Percentiles rank a stretch among this genome's conserved stretches.
Conservation (phyloP, 2,797 vertebrate species). For the Jordanella pulchra region DNA sequence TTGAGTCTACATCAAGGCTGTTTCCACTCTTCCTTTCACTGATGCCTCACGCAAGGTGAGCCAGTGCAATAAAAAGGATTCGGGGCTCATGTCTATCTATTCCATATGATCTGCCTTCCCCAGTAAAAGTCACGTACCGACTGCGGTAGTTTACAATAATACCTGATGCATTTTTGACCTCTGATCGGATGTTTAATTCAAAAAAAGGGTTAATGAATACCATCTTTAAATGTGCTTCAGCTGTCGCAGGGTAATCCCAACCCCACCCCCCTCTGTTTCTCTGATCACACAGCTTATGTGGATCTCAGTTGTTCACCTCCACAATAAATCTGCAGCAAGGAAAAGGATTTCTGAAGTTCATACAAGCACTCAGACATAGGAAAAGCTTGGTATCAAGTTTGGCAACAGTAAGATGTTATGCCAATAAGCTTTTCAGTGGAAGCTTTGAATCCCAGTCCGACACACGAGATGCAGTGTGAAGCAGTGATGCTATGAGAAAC, state of each 20-base stretch:
- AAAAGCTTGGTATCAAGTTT: conserved; percentile 11
- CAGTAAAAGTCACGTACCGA: conserved; percentile 67
- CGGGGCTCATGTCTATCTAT: conserved; percentile 63
- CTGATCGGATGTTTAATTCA: conserved; percentile 68
- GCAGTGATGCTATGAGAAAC: conserved; percentile 35
- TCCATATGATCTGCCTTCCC: conserved; percentile 72
- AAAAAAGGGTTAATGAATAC: conserved; percentile 66
- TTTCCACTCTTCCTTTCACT: conserved; percentile 50
- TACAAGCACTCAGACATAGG: not conserved
- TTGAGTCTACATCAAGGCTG: conserved; percentile 59
- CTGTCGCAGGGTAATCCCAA: conserved; percentile 44
- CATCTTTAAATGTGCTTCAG: conserved; percentile 64
- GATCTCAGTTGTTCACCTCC: conserved; percentile 23
- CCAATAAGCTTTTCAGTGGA: not conserved
- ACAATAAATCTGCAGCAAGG: not conserved
- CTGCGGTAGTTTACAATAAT: conserved; percentile 33
- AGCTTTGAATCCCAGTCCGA: conserved; percentile 2
- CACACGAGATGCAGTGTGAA: not conserved
- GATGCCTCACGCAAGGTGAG: conserved; percentile 63
- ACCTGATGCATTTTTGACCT: conserved; percentile 61
- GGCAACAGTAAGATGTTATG: not conserved
- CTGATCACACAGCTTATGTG: conserved; percentile 15
- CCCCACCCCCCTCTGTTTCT: not conserved
- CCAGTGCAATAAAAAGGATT: conserved; percentile 61
- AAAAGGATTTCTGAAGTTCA: conserved; percentile 1